A percentile compares a stretch with the other conserved stretches of the same genome.
Evolutionary conservation across 2,888 invertebrate genomes (phyloP).

Genomic region (Lacanobia oleracea): DNA sequence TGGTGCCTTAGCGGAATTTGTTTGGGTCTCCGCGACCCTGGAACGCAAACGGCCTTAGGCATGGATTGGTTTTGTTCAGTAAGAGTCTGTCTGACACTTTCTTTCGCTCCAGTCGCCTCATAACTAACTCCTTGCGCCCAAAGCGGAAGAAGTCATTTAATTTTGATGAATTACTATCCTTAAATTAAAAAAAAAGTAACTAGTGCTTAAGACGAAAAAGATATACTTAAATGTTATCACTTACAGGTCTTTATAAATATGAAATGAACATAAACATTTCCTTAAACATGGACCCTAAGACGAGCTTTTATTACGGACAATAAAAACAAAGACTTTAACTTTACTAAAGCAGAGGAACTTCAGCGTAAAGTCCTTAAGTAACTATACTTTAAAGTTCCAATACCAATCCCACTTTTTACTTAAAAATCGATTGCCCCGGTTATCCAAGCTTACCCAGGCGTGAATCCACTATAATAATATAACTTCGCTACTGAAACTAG

Average conservation of each 20-base stretch:
- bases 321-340: constrained; percentile 59
- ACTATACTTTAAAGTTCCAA: constrained; percentile 63
- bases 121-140: too few species aligned
- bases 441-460: constrained; percentile 74
- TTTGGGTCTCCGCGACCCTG: too few species aligned
- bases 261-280: constrained; percentile 12
- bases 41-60: too few species aligned
- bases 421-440: constrained; percentile 71
- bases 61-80: too few species aligned
- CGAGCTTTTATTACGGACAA: constrained; percentile 42
- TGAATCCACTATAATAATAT: constrained; percentile 72
- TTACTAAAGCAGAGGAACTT: constrained; percentile 53
- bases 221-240: too few species aligned
- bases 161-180: too few species aligned
- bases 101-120: too few species aligned
- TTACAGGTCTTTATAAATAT: too few species aligned
- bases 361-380: constrained; percentile 59
- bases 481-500: constrained; percentile 65
- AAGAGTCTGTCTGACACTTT: too few species aligned
- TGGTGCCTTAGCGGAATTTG: background rate
- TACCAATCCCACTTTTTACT: constrained; percentile 67
- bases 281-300: constrained; percentile 10
- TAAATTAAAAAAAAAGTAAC: too few species aligned
- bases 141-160: too few species aligned
- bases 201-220: too few species aligned